Evolutionary conservation across 2,888 invertebrate genomes (phyloP), one percentile per base, ranked within the genome.

Genomic region (Hirtodrosophila alboralis): DNA sequence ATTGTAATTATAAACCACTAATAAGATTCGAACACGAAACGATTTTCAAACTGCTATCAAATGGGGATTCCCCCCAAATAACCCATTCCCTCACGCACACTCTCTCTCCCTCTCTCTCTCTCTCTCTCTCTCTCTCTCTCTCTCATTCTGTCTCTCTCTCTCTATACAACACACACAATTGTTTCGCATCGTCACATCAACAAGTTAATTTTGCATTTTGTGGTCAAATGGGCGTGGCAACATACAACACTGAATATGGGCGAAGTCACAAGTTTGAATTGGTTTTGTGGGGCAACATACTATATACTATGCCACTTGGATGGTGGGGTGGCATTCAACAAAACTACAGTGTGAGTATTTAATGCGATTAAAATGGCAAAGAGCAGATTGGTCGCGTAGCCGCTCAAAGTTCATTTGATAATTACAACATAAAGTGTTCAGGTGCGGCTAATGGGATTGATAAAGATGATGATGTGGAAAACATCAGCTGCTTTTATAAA

Each of bases 1-100:
- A 78, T 73, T 75, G 80, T 87, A 87, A 87, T 87, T 87, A 86
- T 83, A 87, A 78, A 80, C 88, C 88, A 84, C 86, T 87, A 86
- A 84, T 87, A 79, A 74, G 80, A 73, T 79, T 70, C 80, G 80
- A 80, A 75, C 75, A 86, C 71, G 86, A 54, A 85, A 69, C 84
- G 84, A 70, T 83, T 79, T 83, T 81, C 76, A 52, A 78, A 78
- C 64, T 41, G 51, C 62, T 44, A 52, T 62, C 40, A 71, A 70
- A 56, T 45, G 54, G 49, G 16, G 28, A 41, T 33, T 23, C 34
- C 16, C 34, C 16, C 26, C 14, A 26, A 16, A 9, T 10, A 40
- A 5, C 7, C 27, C 3, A 16, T 30, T 45, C 10, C 21, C 10
- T 23, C 2, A 5, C 4, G 7, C 23, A 23, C 8, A 23, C 2